Evolutionary conservation across 2,888 invertebrate species (phyloP).

Genomic region (Lithophane socia): DNA sequence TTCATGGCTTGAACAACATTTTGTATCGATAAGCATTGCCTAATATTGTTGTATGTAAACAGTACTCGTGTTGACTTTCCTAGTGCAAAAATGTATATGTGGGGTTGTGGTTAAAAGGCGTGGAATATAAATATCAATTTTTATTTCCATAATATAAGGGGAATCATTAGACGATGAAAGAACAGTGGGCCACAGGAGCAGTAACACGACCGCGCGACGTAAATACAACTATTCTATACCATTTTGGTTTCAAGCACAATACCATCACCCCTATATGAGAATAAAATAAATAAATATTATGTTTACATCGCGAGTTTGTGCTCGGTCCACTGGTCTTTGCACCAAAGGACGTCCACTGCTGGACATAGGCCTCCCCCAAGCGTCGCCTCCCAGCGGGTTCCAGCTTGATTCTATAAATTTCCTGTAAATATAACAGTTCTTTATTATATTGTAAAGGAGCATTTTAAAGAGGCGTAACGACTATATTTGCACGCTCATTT

Average conservation of each 20-base stretch:
- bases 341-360: not conserved
- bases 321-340: too few relatives aligned
- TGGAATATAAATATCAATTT: not conserved
- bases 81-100: not conserved
- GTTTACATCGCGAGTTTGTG: too few relatives aligned
- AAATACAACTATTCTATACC: too few relatives aligned
- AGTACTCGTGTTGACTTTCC: not conserved
- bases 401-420: not conserved
- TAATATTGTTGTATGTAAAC: slow-evolving; percentile 13
- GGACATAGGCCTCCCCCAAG: not conserved
- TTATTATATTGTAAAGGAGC: not conserved
- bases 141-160: not conserved
- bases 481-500: slow-evolving; percentile 4
- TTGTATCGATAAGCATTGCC: slow-evolving; percentile 24
- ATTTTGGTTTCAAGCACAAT: too few relatives aligned
- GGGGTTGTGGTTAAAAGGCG: not conserved
- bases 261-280: too few relatives aligned
- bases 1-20: slow-evolving; percentile 14
- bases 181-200: too few relatives aligned
- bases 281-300: too few relatives aligned
- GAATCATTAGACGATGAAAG: too few relatives aligned
- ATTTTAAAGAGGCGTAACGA: not conserved
- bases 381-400: not conserved
- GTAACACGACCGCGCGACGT: too few relatives aligned
- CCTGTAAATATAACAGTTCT: not conserved